These are phyloP conservation scores for Glossophaga mutica DNA, from an alignment of 2,797 vertebrate species.

Conservation along the genomic window DNA sequence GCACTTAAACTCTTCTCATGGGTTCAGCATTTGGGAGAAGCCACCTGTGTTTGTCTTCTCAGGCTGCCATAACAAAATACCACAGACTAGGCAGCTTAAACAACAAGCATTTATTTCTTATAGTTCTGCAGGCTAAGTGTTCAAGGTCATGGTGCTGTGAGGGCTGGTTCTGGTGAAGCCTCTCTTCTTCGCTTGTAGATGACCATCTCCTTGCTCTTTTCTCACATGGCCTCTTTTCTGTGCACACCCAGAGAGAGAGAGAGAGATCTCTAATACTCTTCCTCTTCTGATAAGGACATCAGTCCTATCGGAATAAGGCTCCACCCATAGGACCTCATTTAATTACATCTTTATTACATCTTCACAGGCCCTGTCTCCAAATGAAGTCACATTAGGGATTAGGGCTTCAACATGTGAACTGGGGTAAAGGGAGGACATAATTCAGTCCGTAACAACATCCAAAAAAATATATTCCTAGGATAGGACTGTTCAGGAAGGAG, in stretches of 20 bases:
- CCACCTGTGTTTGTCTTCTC: neutral
- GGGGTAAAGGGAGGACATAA: neutral
- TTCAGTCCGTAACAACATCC: neutral
- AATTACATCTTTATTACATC: neutral
- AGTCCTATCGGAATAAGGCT: neutral
- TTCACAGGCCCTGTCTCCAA: neutral
- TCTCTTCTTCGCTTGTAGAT: neutral
- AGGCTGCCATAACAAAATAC: neutral
- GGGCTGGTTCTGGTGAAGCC: neutral
- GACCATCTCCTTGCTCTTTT: neutral
- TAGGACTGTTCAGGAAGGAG: neutral
- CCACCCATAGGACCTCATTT: neutral
- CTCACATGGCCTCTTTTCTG: neutral
- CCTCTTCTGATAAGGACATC: neutral
- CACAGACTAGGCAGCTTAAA: neutral
- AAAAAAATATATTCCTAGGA: neutral
- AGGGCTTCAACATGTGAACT: neutral
- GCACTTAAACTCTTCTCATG: neutral
- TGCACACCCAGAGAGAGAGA: neutral
- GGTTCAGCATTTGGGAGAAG: neutral
- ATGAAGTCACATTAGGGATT: neutral
- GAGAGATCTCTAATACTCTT: neutral
- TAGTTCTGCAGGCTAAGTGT: neutral
- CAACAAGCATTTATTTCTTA: neutral
- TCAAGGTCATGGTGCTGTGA: neutral